Base-by-base conservation (phyloP, 2,797 vertebrate genomes). In the Euphonia xanthogaster region DNA sequence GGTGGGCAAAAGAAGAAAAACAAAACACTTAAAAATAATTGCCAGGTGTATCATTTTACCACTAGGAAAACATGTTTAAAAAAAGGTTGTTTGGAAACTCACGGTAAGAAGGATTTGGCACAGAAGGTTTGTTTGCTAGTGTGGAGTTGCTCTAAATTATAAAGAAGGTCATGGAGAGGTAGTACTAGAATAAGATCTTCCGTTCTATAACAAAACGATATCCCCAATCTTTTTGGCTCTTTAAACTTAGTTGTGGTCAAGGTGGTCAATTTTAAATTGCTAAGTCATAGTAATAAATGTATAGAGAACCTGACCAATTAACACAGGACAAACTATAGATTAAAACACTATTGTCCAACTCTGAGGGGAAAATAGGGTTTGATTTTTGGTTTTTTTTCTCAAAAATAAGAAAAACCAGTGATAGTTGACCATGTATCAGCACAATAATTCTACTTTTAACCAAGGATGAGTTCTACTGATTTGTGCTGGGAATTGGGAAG, bases 171-270 rank as follows among this genome's bases (percentile, higher is more conserved):
- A 1, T 35, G 3, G 21, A 78, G 30, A 81, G 13, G 10, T 55
- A 54, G 5, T 45, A 25, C 12, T 60, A 53, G 15, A 84, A 39
- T 23, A 63, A 73, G 15, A 3, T 63, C 16, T 65, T 79, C 28
- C 24, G 4, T 50, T 33, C 15, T 80, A 7, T 10, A 71, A 24
- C 0, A 3, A 53, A 76, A 5, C 3, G 14, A 35, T 25, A n/a
- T 35, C 14, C 23, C 6, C 0, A 1, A 2, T 42, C 23, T 68
- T 88, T 50, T 68, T 3, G 0, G 7, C 10, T 75, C 42, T 61
- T 33, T 72, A 44, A 85, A 61, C 4, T 50, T 76, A 20, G 2
- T 40, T 84, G 4, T 73, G 24, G 8, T 44, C 24, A 47, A 39
- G 7, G 7, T 55, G 18, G 45, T 62, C 53, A 3, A 15, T 50